Base-by-base conservation (phyloP, 1,140 invertebrate species). In the Penaeus japonicus region DNA sequence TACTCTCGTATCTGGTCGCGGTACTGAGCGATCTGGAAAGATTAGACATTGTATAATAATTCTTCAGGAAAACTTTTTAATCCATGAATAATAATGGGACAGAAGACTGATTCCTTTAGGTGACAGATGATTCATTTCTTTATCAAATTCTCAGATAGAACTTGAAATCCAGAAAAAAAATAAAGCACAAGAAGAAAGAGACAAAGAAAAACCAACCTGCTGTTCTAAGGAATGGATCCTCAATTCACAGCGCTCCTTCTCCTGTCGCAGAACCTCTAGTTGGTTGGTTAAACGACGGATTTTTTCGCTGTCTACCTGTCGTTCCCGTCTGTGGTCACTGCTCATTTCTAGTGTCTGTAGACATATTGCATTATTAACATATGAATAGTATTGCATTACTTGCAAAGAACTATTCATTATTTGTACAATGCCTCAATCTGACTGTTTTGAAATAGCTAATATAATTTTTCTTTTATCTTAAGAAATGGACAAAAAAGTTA, bases 191-290 rank as follows among this genome's bases (percentile, higher is more conserved):
- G 4, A 24, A 73, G n/a, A 30, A n/a, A 18, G 30, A 32, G 1
- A n/a, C 70, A 73, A 12, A 73, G 15, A n/a, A 27, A 4, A 55
- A 30, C 30, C 10, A 30, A 90, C 90, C 90, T 90, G 90, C 57
- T 90, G 90, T 70, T 90, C 90, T 24, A 90, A 85, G 5, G 90
- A 85, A 77, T 90, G 87, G 2, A 90, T 87, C 53, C 87, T 89
- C 32, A 90, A 53, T 73, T 82, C 73, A 75, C 88, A 90, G 2
- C 90, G 84, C 55, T 90, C 90, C 85, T 90, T 90, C 80, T 90
- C 90, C 77, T 90, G 90, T 54, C 90, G 78, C 22, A 90, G 85
- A 0, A 77, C 77, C 70, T 90, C 90, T 73, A 90, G 32, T 59
- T 89, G 88, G 30, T 70, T 84, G 22, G 87, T 85, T 57, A 90